phyloP scores from a whole-genome alignment of 2,888 invertebrate genomes.

The Pecten maximus region DNA sequence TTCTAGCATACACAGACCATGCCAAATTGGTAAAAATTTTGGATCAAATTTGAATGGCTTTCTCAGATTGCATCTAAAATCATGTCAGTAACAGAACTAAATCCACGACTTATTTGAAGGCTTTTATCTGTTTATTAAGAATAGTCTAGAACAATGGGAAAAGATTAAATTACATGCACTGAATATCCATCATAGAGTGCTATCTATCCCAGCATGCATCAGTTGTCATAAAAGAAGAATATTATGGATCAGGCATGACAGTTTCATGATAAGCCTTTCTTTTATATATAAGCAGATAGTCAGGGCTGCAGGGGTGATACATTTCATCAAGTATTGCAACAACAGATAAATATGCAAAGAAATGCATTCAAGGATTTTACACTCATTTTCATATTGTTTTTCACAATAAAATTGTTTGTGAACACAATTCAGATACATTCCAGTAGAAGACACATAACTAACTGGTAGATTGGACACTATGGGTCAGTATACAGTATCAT shows the following conservation, averaged over 20 bases:
- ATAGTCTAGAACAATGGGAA: background rate
- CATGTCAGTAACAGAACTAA: background rate
- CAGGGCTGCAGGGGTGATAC: background rate
- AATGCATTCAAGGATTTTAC: background rate
- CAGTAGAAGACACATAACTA: background rate
- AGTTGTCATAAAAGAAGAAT: background rate
- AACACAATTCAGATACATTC: background rate
- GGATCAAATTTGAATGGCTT: background rate
- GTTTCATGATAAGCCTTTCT: background rate
- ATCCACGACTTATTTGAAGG: background rate
- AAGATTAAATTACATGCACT: background rate
- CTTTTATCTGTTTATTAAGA: background rate
- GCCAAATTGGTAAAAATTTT: slow-evolving; percentile 2
- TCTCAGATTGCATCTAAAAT: background rate
- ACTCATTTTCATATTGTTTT: background rate
- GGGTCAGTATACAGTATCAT: background rate
- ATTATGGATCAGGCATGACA: background rate
- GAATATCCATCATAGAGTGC: background rate
- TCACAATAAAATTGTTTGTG: background rate
- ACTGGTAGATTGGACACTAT: background rate
- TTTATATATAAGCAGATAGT: background rate
- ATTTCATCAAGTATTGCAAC: background rate
- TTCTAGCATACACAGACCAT: background rate
- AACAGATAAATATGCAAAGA: background rate
- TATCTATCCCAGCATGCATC: background rate